A percentile compares a stretch with the other conserved stretches of the same genome.
Evolutionary conservation across 2,797 vertebrate species (phyloP).

Genomic region (Pangasius sanitwongsei): DNA sequence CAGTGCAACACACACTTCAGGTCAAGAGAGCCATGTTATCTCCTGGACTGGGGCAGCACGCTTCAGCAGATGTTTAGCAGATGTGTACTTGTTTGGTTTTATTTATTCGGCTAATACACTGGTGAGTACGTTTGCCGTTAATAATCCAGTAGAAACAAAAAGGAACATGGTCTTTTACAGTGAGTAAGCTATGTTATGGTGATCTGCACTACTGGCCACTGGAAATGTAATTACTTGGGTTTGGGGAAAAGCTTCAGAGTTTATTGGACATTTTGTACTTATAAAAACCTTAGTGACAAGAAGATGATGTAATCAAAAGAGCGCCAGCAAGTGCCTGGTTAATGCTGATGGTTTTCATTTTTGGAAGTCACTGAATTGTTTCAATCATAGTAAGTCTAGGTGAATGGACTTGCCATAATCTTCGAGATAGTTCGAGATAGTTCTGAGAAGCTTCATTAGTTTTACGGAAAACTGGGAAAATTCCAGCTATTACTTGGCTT

Average conservation of each 20-base stretch:
- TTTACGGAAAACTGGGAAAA: neutral
- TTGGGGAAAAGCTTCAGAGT: neutral
- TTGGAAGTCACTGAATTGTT: neutral
- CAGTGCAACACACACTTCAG: neutral
- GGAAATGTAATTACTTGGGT: neutral
- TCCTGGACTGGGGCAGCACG: neutral
- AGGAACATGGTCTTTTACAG: neutral
- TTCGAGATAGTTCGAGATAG: too few relatives aligned
- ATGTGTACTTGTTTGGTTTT: constrained; percentile 11
- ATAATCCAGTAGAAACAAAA: constrained; percentile 14
- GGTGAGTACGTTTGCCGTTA: neutral
- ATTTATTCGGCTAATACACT: constrained; percentile 1
- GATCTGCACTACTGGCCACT: neutral
- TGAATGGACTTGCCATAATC: neutral
- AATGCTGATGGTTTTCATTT: neutral
- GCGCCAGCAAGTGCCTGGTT: neutral
- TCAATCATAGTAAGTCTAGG: neutral
- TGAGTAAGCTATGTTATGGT: neutral
- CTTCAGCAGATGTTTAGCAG: constrained; percentile 26
- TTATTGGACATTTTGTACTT: constrained; percentile 26
- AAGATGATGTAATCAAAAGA: neutral
- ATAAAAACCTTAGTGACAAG: constrained; percentile 1
- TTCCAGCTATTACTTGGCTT: neutral
- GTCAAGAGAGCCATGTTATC: neutral
- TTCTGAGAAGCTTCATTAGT: neutral